Conservation (phyloP, 2,113 vertebrate genomes). For the Neotoma lepida region DNA sequence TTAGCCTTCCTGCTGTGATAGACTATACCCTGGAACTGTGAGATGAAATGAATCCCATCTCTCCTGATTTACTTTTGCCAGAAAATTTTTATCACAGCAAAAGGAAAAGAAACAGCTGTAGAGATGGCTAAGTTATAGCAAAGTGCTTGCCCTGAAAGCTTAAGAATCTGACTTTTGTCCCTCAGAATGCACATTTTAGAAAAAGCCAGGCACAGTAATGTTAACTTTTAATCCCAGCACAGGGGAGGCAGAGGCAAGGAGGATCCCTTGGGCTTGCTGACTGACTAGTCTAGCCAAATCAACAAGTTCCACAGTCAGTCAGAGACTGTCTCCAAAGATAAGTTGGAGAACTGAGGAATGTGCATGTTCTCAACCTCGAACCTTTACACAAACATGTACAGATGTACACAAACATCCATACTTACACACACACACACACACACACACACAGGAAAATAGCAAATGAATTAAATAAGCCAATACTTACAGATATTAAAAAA, state of each 20-base stretch:
- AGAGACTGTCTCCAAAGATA: not conserved
- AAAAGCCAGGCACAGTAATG: not conserved
- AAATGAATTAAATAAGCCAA: constrained; percentile 50
- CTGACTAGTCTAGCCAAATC: not conserved
- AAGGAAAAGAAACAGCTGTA: not conserved
- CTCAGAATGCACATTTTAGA: not conserved
- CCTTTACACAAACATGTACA: not conserved
- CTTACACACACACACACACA: not conserved
- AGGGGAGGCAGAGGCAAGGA: too few species aligned
- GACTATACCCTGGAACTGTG: not conserved
- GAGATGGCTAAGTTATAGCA: not conserved
- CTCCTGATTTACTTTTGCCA: not conserved
- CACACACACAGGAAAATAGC: not conserved
- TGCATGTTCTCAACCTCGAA: not conserved
- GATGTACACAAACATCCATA: not conserved
- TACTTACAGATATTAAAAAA: constrained; percentile 11
- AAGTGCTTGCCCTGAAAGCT: not conserved
- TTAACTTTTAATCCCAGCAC: not conserved
- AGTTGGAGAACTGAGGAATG: not conserved
- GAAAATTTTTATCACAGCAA: not conserved
- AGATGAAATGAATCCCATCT: not conserved
- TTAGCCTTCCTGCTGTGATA: not conserved
- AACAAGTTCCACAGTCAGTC: not conserved
- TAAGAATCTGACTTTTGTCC: not conserved
- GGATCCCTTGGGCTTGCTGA: not conserved